Base-by-base conservation (phyloP, 2,113 vertebrate genomes). In the Micronisus gabar region DNA sequence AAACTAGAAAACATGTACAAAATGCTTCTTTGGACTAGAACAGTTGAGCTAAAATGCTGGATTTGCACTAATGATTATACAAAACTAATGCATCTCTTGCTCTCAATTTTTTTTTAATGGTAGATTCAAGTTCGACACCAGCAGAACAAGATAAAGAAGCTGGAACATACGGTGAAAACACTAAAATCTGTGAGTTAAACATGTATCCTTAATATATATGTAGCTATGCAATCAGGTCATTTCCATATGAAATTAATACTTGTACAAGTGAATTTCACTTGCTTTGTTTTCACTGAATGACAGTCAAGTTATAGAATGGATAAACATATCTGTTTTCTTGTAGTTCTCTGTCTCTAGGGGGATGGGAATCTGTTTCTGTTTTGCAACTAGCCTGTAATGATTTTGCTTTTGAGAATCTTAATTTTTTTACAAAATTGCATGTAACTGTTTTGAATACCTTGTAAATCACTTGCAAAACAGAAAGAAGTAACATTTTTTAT, bases 151-250 rank as follows among this genome's bases (percentile, higher is more conserved):
- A 98, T 98, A 95, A 93, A 90, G 81, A 91, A 95, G 52, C 93
- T 98, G 94, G 96, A 98, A 94, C 67, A 96, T 89, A 95, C 62
- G 7, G 92, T 98, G 88, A 96, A 90, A 84, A 95, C 86, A 59
- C 93, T 98, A 73, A 97, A 86, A 97, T 97, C 97, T 91, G 97
- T 98, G 97, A 98, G 98, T 86, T 91, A 80, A 80, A 74, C 95
- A n/a, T 13, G 21, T 95, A 74, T 96, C 96, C 41, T 93, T 55
- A 76, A 59, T 93, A 50, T 45, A 36, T 94, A 90, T 82, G 17
- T 86, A 91, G 55, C 19, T 71, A 70, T 40, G 63, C 55, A 47
- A 56, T 89, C 45, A 74, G 63, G 3, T 84, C 13, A 36, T 66
- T 91, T 79, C n/a, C 36, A 34, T 16, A 7, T 55, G 9, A 71